A percentile compares a stretch with the other conserved stretches of the same genome.
Conservation (phyloP, 2,113 vertebrate genomes). For the Chroicocephalus ridibundus region DNA sequence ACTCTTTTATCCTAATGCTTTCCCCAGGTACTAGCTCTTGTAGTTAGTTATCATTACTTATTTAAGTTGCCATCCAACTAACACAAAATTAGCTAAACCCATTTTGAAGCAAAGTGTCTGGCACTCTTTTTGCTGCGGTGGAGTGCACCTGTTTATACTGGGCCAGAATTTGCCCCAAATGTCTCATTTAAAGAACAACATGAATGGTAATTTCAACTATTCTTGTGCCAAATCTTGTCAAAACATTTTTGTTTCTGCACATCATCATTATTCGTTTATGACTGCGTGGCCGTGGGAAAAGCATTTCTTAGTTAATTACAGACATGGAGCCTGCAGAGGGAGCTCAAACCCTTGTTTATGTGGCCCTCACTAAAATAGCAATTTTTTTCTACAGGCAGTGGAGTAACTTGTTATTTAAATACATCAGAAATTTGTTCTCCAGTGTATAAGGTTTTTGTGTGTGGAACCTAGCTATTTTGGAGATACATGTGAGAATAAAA, state of each 20-base stretch:
- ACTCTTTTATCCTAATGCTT: not conserved
- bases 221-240: conserved; percentile 62
- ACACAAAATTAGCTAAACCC: conserved; percentile 18
- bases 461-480: not conserved
- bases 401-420: conserved; percentile 11
- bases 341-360: conserved; percentile 69
- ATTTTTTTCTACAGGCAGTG: not conserved
- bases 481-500: not conserved
- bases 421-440: not conserved
- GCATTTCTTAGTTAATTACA: conserved; percentile 59
- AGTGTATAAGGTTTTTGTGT: not conserved
- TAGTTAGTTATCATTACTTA: conserved; percentile 11
- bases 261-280: conserved; percentile 58
- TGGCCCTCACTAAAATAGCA: conserved; percentile 5
- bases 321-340: conserved; percentile 62
- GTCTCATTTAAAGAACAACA: conserved; percentile 46
- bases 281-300: conserved; percentile 35
- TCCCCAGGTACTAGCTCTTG: not conserved
- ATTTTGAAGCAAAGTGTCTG: not conserved
- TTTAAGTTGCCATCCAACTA: conserved; percentile 16
- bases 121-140: not conserved
- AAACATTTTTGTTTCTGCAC: conserved; percentile 70
- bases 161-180: conserved; percentile 38
- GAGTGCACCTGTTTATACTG: conserved; percentile 51
- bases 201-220: conserved; percentile 40